phyloP scores from a whole-genome alignment of 2,888 invertebrate genomes.

The Agonum fuliginosum region DNA sequence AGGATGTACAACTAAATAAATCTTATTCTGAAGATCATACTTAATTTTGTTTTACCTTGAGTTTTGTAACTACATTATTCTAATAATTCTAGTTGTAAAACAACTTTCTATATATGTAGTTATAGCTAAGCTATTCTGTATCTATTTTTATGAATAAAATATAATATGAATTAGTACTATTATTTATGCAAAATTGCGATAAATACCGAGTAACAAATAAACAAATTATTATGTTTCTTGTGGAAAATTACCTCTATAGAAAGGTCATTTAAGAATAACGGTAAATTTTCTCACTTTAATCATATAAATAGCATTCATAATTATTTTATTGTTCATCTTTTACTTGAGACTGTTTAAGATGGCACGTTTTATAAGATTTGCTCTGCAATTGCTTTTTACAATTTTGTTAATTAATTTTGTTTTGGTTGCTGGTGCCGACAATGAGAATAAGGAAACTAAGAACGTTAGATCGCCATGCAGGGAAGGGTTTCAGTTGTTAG shows the following conservation, averaged over 20 bases:
- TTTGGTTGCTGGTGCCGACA: background rate
- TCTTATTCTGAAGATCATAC: too few species aligned
- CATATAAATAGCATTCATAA: slow-evolving; percentile 10
- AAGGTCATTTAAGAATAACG: slow-evolving; percentile 23
- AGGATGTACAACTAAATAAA: too few species aligned
- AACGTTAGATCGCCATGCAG: background rate
- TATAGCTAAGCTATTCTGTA: background rate
- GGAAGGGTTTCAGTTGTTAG: background rate
- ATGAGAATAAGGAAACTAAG: background rate
- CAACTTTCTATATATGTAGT: background rate
- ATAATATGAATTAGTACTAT: background rate
- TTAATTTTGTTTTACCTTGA: too few species aligned
- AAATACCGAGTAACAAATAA: too few species aligned
- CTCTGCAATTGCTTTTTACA: background rate
- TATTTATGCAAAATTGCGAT: too few species aligned
- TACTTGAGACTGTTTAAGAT: background rate
- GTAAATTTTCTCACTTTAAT: background rate
- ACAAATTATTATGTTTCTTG: background rate
- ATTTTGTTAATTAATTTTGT: background rate
- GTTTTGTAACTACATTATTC: background rate
- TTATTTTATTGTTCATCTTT: background rate
- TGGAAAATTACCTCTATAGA: background rate
- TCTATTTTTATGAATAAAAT: background rate
- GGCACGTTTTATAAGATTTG: background rate
- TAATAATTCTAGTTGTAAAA: background rate